A percentile compares a stretch with the other conserved stretches of the same genome.
Evolutionary conservation across 1,140 invertebrate genomes (phyloP).

Genomic region (Pseudoatta argentina): DNA sequence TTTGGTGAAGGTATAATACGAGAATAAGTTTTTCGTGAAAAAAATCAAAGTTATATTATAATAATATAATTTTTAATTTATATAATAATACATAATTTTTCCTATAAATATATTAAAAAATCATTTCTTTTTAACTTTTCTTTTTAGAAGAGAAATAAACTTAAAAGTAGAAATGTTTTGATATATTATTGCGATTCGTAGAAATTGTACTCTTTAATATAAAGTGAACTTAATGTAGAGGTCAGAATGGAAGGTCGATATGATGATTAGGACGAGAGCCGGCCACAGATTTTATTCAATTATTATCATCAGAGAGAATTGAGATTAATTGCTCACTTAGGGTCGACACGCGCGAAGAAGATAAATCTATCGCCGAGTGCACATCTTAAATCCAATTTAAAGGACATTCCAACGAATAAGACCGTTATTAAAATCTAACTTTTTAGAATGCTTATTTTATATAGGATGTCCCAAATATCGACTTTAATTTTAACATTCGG

Average conservation of each 20-base stretch:
- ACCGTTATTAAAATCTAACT: constrained; percentile 30
- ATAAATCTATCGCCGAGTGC: constrained; percentile 47
- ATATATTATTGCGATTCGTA: not conserved
- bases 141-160: not conserved
- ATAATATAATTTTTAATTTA: not conserved
- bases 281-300: constrained; percentile 51
- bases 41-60: not conserved
- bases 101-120: not conserved
- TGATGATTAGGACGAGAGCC: constrained; percentile 26
- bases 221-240: constrained; percentile 17
- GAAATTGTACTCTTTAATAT: constrained; percentile 5
- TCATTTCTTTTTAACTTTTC: not conserved
- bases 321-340: constrained; percentile 59
- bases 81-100: not conserved
- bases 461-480: not conserved
- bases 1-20: not conserved
- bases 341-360: constrained; percentile 32
- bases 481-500: not conserved
- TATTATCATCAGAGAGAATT: constrained; percentile 51
- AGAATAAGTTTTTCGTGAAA: not conserved
- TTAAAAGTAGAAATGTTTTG: not conserved
- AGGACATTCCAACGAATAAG: constrained; percentile 24
- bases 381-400: constrained; percentile 57
- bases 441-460: not conserved
- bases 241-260: constrained; percentile 8